These are phyloP conservation scores for Drosophila bunnanda DNA, from an alignment of 2,888 invertebrate species.

Conservation along the genomic window DNA sequence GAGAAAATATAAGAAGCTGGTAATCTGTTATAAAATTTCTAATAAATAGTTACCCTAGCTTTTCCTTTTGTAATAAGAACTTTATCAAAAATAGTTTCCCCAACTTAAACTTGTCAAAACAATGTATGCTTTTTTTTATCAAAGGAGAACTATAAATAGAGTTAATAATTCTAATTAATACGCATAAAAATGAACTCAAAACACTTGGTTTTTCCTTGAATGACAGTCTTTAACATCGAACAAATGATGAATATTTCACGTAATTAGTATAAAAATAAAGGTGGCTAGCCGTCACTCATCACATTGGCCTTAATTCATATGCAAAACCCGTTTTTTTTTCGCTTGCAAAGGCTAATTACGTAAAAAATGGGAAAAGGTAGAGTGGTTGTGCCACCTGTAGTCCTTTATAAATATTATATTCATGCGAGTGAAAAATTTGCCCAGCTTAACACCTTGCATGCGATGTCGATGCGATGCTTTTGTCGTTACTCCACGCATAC, in stretches of 20 bases:
- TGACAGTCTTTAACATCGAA: background rate
- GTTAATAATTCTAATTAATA: background rate
- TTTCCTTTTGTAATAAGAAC: too few relatives aligned
- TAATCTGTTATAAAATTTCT: too few relatives aligned
- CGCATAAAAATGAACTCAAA: background rate
- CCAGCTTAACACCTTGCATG: conserved; percentile 66
- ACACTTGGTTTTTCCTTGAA: background rate
- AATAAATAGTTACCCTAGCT: too few relatives aligned
- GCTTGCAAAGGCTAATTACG: conserved; percentile 64
- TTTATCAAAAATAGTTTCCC: background rate
- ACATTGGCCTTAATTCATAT: conserved; percentile 50
- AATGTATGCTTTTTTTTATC: background rate
- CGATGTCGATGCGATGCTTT: conserved; percentile 17
- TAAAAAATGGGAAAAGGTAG: conserved; percentile 17
- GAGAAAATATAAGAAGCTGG: too few relatives aligned
- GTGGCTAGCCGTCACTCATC: conserved; percentile 1
- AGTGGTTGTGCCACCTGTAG: conserved; percentile 39
- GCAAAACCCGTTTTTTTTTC: conserved; percentile 47
- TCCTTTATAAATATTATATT: conserved; percentile 44
- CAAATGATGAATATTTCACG: conserved; percentile 22
- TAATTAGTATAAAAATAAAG: conserved; percentile 21
- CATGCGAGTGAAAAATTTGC: conserved; percentile 59
- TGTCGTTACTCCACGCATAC: background rate
- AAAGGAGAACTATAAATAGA: background rate
- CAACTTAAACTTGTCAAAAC: background rate